These are phyloP conservation scores for Empis stercorea DNA, from an alignment of 2,888 invertebrate genomes.

Conservation along the genomic window DNA sequence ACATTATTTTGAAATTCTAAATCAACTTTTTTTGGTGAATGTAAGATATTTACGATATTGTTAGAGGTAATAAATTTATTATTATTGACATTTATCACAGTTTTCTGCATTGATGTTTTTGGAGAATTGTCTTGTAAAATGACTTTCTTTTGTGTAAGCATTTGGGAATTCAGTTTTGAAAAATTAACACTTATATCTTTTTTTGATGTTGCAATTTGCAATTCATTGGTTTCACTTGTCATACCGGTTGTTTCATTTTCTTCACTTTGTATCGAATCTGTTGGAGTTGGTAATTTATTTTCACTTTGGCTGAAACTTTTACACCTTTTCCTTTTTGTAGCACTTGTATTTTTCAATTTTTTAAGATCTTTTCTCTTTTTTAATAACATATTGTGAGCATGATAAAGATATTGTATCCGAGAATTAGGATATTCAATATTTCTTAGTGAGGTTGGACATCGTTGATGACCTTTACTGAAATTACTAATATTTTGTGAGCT, in stretches of 20 bases:
- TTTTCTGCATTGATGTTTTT: too few species aligned
- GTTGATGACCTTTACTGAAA: slow-evolving; percentile 6
- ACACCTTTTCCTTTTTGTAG: slow-evolving; percentile 11
- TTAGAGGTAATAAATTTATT: too few species aligned
- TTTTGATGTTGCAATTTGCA: slow-evolving; percentile 20
- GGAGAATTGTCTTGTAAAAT: too few species aligned
- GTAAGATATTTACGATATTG: too few species aligned
- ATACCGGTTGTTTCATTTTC: slow-evolving; percentile 9
- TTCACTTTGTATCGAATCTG: slow-evolving; percentile 8
- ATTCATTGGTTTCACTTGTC: slow-evolving; percentile 3
- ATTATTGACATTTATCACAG: too few species aligned
- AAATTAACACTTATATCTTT: slow-evolving; percentile 17
- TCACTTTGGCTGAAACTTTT: slow-evolving; percentile 8
- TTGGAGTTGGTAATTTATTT: slow-evolving; percentile 20
- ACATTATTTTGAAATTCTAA: too few species aligned
- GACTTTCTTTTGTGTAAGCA: slow-evolving; percentile 1
- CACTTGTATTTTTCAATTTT: slow-evolving; percentile 18
- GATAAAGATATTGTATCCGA: too few species aligned
- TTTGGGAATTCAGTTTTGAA: too few species aligned
- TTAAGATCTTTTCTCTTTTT: too few species aligned
- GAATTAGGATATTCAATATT: too few species aligned
- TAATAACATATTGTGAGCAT: too few species aligned
- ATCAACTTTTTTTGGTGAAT: too few species aligned
- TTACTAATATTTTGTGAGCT: slow-evolving; percentile 1
- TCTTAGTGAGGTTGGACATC: background rate